Conservation (phyloP, 2,888 invertebrate genomes). For the Nemotelus pantherinus region DNA sequence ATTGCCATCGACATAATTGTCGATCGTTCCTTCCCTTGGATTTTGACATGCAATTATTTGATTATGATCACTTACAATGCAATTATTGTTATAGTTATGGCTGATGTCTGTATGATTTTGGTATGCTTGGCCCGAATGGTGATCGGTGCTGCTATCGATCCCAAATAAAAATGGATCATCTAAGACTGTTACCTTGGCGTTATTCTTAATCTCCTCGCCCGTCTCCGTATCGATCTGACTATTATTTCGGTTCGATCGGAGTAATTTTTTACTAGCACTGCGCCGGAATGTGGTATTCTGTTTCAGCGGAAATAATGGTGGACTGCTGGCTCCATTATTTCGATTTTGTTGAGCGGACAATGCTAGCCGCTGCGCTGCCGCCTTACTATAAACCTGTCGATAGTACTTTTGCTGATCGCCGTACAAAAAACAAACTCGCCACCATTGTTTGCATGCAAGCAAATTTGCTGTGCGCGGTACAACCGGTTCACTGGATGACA, state of each 20-base stretch:
- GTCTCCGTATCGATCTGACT: constrained; percentile 15
- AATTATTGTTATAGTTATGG: constrained; percentile 28
- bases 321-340: constrained; percentile 42
- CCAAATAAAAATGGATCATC: constrained; percentile 65
- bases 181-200: constrained; percentile 63
- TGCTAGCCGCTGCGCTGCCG: constrained; percentile 67
- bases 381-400: constrained; percentile 78
- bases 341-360: constrained; percentile 53
- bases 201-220: constrained; percentile 52
- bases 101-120: constrained; percentile 20
- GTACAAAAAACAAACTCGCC: constrained; percentile 89
- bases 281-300: constrained; percentile 51
- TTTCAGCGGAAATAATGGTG: constrained; percentile 53
- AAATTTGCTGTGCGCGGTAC: constrained; percentile 73
- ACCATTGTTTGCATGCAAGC: constrained; percentile 87
- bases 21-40: background rate
- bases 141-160: constrained; percentile 53
- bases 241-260: constrained; percentile 55
- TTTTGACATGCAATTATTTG: constrained; percentile 43
- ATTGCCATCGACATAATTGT: background rate
- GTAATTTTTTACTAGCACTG: constrained; percentile 58
- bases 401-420: constrained; percentile 88
- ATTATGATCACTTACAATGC: constrained; percentile 44
- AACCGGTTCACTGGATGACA: constrained; percentile 61
- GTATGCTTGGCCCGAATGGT: constrained; percentile 6